Conservation (phyloP, 1,140 invertebrate genomes). For the Hylyphantes graminicola region DNA sequence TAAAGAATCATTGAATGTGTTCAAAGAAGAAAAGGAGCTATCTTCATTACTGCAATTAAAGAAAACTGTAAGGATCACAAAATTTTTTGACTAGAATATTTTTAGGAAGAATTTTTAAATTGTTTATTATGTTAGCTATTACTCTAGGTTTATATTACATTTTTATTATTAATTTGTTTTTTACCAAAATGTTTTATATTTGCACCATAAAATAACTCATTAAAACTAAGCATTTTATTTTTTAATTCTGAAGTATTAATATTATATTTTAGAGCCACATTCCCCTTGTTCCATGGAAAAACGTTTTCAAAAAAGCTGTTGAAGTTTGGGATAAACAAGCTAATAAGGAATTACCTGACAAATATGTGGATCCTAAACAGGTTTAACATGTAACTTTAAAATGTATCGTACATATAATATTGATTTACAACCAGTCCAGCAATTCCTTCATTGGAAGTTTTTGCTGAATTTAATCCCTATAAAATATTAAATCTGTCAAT, state of each 20-base stretch:
- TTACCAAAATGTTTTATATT: no score
- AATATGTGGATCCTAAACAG: conserved; percentile 2
- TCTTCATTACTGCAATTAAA: background rate
- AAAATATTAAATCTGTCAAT: no score
- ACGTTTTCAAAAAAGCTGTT: conserved; percentile 5
- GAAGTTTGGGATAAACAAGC: background rate
- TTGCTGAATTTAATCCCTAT: no score
- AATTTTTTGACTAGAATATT: no score
- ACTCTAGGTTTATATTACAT: no score
- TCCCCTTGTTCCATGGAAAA: background rate
- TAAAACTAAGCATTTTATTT: background rate
- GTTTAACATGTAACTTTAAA: background rate
- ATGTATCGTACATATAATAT: no score
- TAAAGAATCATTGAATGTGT: background rate
- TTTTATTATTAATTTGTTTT: no score
- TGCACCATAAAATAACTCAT: no score
- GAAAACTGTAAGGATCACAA: background rate
- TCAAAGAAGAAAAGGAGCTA: background rate
- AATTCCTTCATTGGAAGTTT: no score
- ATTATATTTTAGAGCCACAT: background rate
- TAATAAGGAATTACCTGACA: background rate
- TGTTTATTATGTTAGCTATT: no score
- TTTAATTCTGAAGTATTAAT: background rate
- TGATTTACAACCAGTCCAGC: no score
- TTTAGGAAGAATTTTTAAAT: no score